Conservation (phyloP, 1,140 invertebrate genomes). For the Euura lappo region DNA sequence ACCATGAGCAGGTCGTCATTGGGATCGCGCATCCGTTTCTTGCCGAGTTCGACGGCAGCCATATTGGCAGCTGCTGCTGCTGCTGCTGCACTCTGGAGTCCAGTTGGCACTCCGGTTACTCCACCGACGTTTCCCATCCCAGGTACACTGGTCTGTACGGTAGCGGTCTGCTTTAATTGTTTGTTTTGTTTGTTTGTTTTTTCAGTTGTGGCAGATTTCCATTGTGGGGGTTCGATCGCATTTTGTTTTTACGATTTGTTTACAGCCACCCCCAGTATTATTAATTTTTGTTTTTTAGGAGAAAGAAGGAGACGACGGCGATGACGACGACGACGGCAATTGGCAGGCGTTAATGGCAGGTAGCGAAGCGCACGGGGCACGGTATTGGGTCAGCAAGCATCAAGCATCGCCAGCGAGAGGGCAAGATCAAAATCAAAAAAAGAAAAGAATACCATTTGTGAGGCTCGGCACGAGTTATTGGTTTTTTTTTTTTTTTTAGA, state of each 20-base stretch:
- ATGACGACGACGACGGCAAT: conserved; percentile 27
- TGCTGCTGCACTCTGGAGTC: conserved; percentile 60
- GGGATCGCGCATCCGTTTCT: conserved; percentile 85
- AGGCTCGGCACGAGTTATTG: conserved; percentile 47
- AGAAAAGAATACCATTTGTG: conserved; percentile 60
- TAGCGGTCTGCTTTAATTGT: conserved; percentile 49
- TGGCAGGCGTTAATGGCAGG: conserved; percentile 58
- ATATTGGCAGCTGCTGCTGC: conserved; percentile 63
- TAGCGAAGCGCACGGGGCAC: conserved; percentile 57
- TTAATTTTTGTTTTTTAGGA: conserved; percentile 16
- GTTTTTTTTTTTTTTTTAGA: conserved; percentile 19
- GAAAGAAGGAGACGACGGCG: not conserved
- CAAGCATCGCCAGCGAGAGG: conserved; percentile 65
- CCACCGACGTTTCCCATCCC: conserved; percentile 55
- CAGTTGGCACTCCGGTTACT: conserved; percentile 55
- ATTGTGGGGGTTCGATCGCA: not conserved
- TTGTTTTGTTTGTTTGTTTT: conserved; percentile 24
- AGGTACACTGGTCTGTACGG: conserved; percentile 52
- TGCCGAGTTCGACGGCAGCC: conserved; percentile 75
- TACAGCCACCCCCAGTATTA: not conserved
- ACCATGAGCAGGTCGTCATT: conserved; percentile 91
- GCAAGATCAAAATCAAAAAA: conserved; percentile 64
- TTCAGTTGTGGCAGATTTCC: conserved; percentile 14
- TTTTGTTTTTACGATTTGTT: conserved; percentile 18
- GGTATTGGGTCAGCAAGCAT: conserved; percentile 59